Conservation (phyloP, 2,113 vertebrate species). For the Cephalopholis sonnerati region DNA sequence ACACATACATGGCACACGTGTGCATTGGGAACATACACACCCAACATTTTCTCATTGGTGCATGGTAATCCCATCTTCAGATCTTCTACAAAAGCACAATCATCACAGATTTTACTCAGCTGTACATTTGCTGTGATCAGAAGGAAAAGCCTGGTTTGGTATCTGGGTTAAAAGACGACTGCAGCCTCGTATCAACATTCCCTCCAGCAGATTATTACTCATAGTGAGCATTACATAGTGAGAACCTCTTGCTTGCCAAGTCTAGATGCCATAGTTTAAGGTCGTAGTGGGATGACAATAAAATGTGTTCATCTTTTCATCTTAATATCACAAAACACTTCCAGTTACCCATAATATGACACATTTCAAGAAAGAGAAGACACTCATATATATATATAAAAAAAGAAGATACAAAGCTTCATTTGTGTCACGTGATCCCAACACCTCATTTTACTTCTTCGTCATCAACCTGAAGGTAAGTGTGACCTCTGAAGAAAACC, state of each 20-base stretch:
- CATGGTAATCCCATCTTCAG: conserved; percentile 46
- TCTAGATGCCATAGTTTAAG: conserved; percentile 31
- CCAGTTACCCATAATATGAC: not conserved
- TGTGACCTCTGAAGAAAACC: conserved; percentile 35
- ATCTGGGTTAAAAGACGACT: conserved; percentile 35
- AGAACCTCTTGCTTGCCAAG: conserved; percentile 24
- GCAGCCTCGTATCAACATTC: conserved; percentile 27
- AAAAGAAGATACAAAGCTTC: not conserved
- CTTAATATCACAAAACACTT: conserved; percentile 1
- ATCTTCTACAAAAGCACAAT: conserved; percentile 45
- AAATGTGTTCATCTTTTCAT: conserved; percentile 20
- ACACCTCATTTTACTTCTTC: conserved; percentile 25
- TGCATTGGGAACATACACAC: not conserved
- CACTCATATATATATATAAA: too few relatives aligned
- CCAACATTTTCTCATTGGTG: conserved; percentile 8
- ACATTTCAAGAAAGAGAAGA: conserved; percentile 1
- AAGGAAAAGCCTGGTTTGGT: conserved; percentile 34
- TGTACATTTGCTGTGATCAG: conserved; percentile 24
- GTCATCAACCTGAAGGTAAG: conserved; percentile 68
- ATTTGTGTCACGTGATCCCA: conserved; percentile 16
- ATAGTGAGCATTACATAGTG: conserved; percentile 11
- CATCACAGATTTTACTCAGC: conserved; percentile 16
- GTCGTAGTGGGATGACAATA: conserved; percentile 15
- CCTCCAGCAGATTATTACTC: conserved; percentile 42
- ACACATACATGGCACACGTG: conserved; percentile 11